phyloP scores from a whole-genome alignment of 2,888 invertebrate species.

The Colostygia pectinataria region DNA sequence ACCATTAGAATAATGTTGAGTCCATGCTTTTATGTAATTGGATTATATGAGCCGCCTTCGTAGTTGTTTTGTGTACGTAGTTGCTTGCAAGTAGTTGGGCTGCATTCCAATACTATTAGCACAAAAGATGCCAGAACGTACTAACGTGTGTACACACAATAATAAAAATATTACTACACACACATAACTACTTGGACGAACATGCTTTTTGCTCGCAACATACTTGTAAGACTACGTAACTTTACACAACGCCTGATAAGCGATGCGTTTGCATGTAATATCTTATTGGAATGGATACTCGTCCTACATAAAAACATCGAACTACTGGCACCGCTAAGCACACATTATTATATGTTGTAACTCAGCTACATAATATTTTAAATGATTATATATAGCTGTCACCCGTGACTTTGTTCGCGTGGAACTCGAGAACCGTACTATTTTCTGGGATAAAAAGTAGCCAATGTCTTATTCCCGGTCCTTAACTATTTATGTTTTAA shows the following conservation, averaged over 20 bases:
- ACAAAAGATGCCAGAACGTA: constrained; percentile 42
- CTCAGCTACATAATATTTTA: too few species aligned
- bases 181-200: constrained; percentile 14
- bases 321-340: too few species aligned
- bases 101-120: constrained; percentile 54
- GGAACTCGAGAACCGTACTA: too few species aligned
- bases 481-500: too few species aligned
- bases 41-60: constrained; percentile 18
- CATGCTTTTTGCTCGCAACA: constrained; percentile 20
- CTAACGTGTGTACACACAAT: constrained; percentile 24
- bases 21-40: constrained; percentile 8
- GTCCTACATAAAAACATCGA: too few species aligned
- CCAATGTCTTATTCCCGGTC: too few species aligned
- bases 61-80: constrained; percentile 35
- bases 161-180: constrained; percentile 27
- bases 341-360: too few species aligned
- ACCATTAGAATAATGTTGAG: constrained; percentile 6
- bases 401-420: too few species aligned
- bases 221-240: constrained; percentile 34
- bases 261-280: constrained; percentile 23
- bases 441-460: too few species aligned
- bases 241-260: constrained; percentile 29
- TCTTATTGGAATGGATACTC: constrained; percentile 19
- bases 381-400: too few species aligned
- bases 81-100: constrained; percentile 39